Evolutionary conservation across 2,113 vertebrate species (phyloP), one percentile per base, ranked within the genome.

Genomic region (Nerophis lumbriciformis): DNA sequence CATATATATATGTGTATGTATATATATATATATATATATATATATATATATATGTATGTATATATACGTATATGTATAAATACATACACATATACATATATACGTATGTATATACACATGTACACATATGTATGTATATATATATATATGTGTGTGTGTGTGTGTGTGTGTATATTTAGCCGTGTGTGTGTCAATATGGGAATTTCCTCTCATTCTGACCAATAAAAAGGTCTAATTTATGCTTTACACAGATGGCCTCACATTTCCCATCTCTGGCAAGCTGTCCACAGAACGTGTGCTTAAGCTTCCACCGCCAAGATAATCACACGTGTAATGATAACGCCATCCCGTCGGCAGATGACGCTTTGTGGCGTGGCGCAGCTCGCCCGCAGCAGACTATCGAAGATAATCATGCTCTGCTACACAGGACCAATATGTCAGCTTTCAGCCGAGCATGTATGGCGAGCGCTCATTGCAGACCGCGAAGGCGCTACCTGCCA

Each of bases 191-290:
- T 14, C 11, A 11, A 13, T 9, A 4, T 53, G 36, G 15, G 15
- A 52, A 69, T 61, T 51, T 48, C 58, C 60, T 63, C 64, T 66
- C 44, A 39, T 47, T 42, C 28, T 53, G 48, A 68, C 15, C 54
- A 66, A 73, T 70, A 66, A 59, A 73, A 72, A 68, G 57, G 60
- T 63, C 54, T 13, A 58, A 67, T 36, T 62, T 65, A 68, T 67
- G 75, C 69, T 64, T 58, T 54, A 63, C 49, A 28, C 71, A 79
- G 73, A 83, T 81, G 75, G 64, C 69, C 55, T 72, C 28, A 69
- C 65, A 68, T 72, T 64, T 67, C 64, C 70, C 55, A 10, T 63
- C 54, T 44, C 47, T 63, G 48, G 21, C 72, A 66, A 65, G 67
- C 58, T 66, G 11, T 76, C 59, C 45, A 0, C 53, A 59, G 55